A percentile compares a stretch with the other conserved stretches of the same genome.
phyloP scores from a whole-genome alignment of 1,140 invertebrate genomes.

The Lutraria rhynchaena region DNA sequence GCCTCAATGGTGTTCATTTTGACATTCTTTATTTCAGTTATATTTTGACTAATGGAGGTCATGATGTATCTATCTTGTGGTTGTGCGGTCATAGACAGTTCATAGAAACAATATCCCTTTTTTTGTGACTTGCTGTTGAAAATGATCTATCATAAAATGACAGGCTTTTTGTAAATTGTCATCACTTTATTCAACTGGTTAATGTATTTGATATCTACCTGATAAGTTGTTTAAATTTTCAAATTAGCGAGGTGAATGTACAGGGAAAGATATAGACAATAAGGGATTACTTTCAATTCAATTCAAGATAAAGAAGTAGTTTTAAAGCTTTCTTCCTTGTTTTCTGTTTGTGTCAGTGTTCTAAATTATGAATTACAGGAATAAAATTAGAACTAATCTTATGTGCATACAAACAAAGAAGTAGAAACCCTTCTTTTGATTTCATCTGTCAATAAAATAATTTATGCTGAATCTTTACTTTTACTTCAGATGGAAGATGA shows the following conservation, averaged over 20 bases:
- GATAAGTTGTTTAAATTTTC: no score
- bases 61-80: background rate
- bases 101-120: no score
- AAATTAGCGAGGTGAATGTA: no score
- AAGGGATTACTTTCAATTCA: no score
- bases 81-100: no score
- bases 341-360: background rate
- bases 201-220: no score
- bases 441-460: background rate
- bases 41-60: constrained; percentile 36
- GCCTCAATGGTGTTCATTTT: background rate
- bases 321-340: no score
- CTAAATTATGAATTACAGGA: background rate
- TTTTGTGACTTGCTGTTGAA: no score
- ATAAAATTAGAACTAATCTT: background rate
- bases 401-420: background rate
- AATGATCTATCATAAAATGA: background rate
- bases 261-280: no score
- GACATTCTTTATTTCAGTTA: constrained; percentile 1
- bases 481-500: constrained; percentile 50
- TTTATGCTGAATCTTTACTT: background rate
- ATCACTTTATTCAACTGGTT: no score
- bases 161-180: no score
- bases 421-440: background rate
- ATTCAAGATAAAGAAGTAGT: no score